Conservation (phyloP, 2,888 invertebrate species). For the Teinopalpus imperialis region DNA sequence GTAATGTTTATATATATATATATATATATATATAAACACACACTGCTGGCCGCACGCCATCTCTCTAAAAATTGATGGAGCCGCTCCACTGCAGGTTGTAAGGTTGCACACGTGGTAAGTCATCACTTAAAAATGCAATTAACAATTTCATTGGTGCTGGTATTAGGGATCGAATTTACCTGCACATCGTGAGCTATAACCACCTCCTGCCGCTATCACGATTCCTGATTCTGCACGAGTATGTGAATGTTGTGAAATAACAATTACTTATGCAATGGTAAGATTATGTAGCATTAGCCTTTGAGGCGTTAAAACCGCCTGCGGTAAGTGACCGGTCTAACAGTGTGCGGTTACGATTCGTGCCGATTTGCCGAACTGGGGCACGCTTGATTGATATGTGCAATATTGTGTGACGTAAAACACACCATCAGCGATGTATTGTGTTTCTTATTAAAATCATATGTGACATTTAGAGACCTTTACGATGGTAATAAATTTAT, state of each 20-base stretch:
- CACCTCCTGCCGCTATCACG: too few species aligned
- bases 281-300: constrained; percentile 11
- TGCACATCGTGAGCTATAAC: too few species aligned
- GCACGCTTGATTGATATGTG: constrained; percentile 33
- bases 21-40: too few species aligned
- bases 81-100: too few species aligned
- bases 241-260: constrained; percentile 15
- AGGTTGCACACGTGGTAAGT: too few species aligned
- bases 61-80: too few species aligned
- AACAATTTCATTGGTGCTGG: too few species aligned
- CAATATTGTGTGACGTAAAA: constrained; percentile 31
- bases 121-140: too few species aligned
- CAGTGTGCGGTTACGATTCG: constrained; percentile 24
- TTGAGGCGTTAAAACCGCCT: constrained; percentile 24
- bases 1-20: too few species aligned
- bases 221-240: too few species aligned
- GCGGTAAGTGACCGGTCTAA: constrained; percentile 27
- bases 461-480: constrained; percentile 3
- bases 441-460: constrained; percentile 7
- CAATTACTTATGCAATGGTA: constrained; percentile 10
- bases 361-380: constrained; percentile 30
- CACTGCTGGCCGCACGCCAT: too few species aligned
- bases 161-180: too few species aligned
- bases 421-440: constrained; percentile 13
- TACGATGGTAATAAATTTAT: constrained; percentile 18